Base-by-base conservation (phyloP, 2,797 vertebrate genomes). In the Oreortyx pictus region DNA sequence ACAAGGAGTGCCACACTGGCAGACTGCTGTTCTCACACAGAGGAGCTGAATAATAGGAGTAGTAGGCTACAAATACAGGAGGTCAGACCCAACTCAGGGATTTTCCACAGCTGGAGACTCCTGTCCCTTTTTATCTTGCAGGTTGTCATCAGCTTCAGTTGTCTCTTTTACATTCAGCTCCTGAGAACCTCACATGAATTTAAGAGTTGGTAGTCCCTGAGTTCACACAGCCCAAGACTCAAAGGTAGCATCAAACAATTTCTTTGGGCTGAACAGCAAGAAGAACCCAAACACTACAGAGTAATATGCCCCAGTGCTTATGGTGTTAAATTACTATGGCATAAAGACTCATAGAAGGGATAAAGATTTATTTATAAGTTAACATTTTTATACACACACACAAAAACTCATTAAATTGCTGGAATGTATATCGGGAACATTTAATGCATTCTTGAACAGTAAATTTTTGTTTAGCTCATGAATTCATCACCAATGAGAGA, bases 351-450 rank as follows among this genome's bases (percentile, higher is more conserved):
- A 46, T 2, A 47, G 49, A 54, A 10, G 12, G 37, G 52, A 83
- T 47, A 73, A 81, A 72, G 24, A 70, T 82, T 75, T 94, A 91
- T 91, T 89, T 96, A 80, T 85, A 91, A 87, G 14, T 70, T 90
- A 90, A 49, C 78, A 88, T 91, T 89, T 94, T 73, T 52, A 68
- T 83, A 78, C 60, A 88, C 23, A 86, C 43, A 57, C 24, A 60
- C 56, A 81, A 83, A 65, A 78, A 88, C 77, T 83, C 86, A 91
- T 93, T 95, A 92, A 68, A 75, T 90, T 80, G 41, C 59, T 82
- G 31, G 75, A 75, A 85, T 82, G 10, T 90, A 85, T 90, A 90
- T 23, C 65, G 75, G 78, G 72, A 91, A 5, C 78, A 44, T 91
- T 88, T 90, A 96, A 92, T 92, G 49, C 49, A 65, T 88, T 68